phyloP scores from a whole-genome alignment of 1,140 invertebrate species.

The Drosophila ogumai region DNA sequence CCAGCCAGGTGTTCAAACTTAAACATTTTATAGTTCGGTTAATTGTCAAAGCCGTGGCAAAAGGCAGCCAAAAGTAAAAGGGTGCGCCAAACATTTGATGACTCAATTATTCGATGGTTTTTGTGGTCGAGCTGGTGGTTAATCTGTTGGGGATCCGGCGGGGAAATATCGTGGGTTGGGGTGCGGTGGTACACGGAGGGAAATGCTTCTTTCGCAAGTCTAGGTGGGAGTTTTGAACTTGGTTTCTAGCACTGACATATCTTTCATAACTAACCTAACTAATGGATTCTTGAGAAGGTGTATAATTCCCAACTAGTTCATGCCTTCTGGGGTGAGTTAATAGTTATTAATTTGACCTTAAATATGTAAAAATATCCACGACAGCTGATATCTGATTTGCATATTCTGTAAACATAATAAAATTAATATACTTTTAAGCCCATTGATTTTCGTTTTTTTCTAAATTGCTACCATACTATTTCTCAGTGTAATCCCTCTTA shows the following conservation, averaged over 20 bases:
- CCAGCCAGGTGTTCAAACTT: constrained; percentile 77
- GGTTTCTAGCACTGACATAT: background rate
- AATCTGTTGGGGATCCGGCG: constrained; percentile 4
- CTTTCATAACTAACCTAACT: too few species aligned
- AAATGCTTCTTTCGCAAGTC: background rate
- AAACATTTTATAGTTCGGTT: constrained; percentile 83
- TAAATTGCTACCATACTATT: background rate
- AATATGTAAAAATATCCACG: too few species aligned
- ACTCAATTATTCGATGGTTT: constrained; percentile 80
- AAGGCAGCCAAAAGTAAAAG: constrained; percentile 50
- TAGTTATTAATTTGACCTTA: too few species aligned
- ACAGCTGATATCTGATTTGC: too few species aligned
- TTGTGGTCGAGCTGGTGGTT: constrained; percentile 57
- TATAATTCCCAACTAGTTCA: background rate
- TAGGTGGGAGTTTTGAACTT: too few species aligned
- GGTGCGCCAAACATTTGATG: constrained; percentile 73
- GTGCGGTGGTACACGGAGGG: background rate
- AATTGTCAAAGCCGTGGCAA: constrained; percentile 72
- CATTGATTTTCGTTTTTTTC: background rate
- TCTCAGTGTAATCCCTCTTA: background rate
- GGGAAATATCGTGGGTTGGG: background rate
- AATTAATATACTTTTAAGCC: too few species aligned
- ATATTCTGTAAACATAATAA: too few species aligned
- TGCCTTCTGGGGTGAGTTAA: background rate
- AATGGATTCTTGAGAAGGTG: background rate